Percentiles rank a stretch among this genome's conserved stretches.
Conservation (phyloP, 53 echinoderm and acorn worm genomes). For the Temnopleurus reevesii region DNA sequence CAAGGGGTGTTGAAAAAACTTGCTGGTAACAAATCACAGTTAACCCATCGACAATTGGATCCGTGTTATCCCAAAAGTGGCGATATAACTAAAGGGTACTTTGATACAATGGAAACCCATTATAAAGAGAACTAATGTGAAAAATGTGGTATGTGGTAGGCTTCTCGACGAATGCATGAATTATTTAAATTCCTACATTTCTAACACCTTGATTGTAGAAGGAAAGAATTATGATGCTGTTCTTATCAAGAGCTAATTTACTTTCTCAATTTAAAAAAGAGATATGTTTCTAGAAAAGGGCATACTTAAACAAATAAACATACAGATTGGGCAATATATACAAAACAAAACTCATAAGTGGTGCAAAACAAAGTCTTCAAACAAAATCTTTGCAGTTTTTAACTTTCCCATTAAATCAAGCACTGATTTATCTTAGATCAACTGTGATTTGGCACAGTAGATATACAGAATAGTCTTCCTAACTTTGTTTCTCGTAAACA, state of each 20-base stretch:
- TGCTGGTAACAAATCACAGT: neutral
- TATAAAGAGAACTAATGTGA: no score
- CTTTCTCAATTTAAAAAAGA: neutral
- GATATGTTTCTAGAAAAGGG: neutral
- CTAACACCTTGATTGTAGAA: neutral
- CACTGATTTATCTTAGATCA: neutral
- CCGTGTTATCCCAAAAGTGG: no score
- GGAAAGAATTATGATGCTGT: neutral
- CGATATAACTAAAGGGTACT: no score
- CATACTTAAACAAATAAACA: neutral
- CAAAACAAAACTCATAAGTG: neutral
- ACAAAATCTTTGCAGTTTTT: neutral
- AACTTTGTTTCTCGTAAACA: neutral
- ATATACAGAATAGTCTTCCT: neutral
- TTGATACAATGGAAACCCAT: no score
- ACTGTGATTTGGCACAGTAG: neutral
- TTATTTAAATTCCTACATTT: no score
- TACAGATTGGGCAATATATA: neutral
- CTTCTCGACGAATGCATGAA: no score
- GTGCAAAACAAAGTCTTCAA: neutral
- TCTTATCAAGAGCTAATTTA: neutral
- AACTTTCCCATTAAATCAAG: neutral
- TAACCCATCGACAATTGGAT: no score
- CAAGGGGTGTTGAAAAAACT: no score
- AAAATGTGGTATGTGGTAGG: no score